A percentile compares a stretch with the other conserved stretches of the same genome.
Evolutionary conservation across 2,888 invertebrate genomes (phyloP).

Genomic region (Lasioglossum lativentre): DNA sequence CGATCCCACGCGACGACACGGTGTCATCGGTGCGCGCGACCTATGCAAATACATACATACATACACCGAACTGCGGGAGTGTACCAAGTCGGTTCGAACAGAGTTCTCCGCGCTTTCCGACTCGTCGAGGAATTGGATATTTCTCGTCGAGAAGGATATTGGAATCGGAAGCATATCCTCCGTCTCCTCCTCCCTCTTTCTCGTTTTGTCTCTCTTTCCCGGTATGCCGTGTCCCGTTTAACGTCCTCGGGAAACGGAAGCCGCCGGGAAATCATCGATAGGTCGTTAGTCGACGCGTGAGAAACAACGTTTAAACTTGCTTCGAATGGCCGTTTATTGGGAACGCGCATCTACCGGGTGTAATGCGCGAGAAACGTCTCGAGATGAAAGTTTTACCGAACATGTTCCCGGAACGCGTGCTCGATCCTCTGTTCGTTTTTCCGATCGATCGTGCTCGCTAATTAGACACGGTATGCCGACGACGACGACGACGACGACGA

Average conservation of each 20-base stretch:
- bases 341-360: background rate
- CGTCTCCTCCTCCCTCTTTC: background rate
- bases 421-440: background rate
- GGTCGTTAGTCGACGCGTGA: constrained; percentile 27
- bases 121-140: constrained; percentile 28
- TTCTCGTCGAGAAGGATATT: constrained; percentile 48
- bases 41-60: constrained; percentile 37
- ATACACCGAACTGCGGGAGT: background rate
- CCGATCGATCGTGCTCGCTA: background rate
- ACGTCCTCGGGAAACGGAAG: constrained; percentile 48
- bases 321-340: constrained; percentile 6
- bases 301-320: constrained; percentile 28
- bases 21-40: constrained; percentile 48
- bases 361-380: background rate
- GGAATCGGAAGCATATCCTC: constrained; percentile 46
- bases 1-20: constrained; percentile 45
- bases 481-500: background rate
- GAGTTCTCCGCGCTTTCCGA: background rate
- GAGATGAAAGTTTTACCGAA: background rate
- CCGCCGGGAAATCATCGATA: constrained; percentile 52
- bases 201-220: background rate
- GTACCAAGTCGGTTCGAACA: background rate
- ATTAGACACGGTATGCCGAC: no score
- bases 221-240: background rate
- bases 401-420: background rate